Percentiles rank a stretch among this genome's conserved stretches.
These are phyloP conservation scores for Yasuhikotakia modesta DNA, from an alignment of 2,797 vertebrate species.

Conservation along the genomic window DNA sequence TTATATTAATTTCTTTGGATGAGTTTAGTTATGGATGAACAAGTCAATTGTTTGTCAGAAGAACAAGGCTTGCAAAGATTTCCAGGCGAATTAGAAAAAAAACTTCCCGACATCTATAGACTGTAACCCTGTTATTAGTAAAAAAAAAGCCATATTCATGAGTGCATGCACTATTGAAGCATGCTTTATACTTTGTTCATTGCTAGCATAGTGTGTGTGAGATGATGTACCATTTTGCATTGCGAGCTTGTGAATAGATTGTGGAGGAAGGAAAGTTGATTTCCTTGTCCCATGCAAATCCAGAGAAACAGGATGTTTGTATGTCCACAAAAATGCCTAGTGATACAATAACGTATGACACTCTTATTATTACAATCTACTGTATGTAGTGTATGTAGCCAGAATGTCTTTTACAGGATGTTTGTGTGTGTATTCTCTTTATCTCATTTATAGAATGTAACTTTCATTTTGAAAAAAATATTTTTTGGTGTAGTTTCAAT, in stretches of 20 bases:
- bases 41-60: constrained; percentile 12
- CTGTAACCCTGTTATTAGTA: constrained; percentile 30
- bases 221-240: constrained; percentile 15
- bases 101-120: constrained; percentile 16
- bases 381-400: constrained; percentile 25
- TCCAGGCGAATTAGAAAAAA: constrained; percentile 22
- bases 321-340: constrained; percentile 47
- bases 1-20: constrained; percentile 27
- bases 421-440: constrained; percentile 44
- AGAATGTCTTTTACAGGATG: constrained; percentile 54
- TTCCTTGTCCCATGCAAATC: constrained; percentile 67
- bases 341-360: constrained; percentile 47
- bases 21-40: constrained; percentile 33
- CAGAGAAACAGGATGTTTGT: constrained; percentile 77
- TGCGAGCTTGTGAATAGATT: constrained; percentile 46
- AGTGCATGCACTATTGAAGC: not conserved
- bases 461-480: not conserved
- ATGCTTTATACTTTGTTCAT: constrained; percentile 9
- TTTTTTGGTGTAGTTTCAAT: not conserved
- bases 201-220: constrained; percentile 31
- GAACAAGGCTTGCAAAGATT: not conserved
- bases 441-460: constrained; percentile 22
- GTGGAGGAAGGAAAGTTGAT: constrained; percentile 74
- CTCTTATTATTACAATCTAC: constrained; percentile 18
- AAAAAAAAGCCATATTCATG: constrained; percentile 1